phyloP scores from a whole-genome alignment of 2,797 vertebrate genomes.

The Xyrichtys novacula region DNA sequence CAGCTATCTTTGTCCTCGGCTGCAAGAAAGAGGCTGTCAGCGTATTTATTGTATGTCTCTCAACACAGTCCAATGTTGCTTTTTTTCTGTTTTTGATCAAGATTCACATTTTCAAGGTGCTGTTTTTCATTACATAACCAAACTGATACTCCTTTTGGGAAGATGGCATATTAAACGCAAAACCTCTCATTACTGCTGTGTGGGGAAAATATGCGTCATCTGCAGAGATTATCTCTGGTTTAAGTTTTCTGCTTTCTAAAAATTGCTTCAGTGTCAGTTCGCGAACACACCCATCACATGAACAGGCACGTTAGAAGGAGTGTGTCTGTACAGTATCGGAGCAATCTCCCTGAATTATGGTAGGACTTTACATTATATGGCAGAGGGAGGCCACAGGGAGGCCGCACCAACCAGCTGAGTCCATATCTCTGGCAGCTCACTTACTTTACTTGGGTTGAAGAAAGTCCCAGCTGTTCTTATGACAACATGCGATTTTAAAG shows the following conservation, averaged over 20 bases:
- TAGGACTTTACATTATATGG: conserved; percentile 46
- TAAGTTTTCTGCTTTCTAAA: conserved; percentile 58
- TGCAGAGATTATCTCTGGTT: conserved; percentile 62
- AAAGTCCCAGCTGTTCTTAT: conserved; percentile 80
- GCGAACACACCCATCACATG: conserved; percentile 77
- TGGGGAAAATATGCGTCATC: conserved; percentile 65
- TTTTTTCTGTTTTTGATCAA: not conserved
- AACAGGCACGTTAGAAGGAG: conserved; percentile 76
- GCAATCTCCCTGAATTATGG: conserved; percentile 52
- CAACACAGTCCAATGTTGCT: conserved; percentile 40
- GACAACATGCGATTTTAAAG: conserved; percentile 78
- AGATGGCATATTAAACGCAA: conserved; percentile 16
- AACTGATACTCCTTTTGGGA: conserved; percentile 31
- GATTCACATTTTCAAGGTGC: conserved; percentile 16
- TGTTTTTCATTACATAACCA: conserved; percentile 56
- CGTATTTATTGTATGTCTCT: no score
- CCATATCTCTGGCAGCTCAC: conserved; percentile 70
- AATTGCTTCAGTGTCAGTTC: conserved; percentile 44
- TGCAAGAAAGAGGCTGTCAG: no score
- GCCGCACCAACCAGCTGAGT: conserved; percentile 65
- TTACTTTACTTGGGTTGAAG: conserved; percentile 70
- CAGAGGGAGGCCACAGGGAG: conserved; percentile 55
- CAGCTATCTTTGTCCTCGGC: not conserved
- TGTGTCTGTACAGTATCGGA: conserved; percentile 51
- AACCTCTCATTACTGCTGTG: conserved; percentile 36